Evolutionary conservation across 2,797 vertebrate genomes (phyloP).

Genomic region (Cyprinodon diabolis): DNA sequence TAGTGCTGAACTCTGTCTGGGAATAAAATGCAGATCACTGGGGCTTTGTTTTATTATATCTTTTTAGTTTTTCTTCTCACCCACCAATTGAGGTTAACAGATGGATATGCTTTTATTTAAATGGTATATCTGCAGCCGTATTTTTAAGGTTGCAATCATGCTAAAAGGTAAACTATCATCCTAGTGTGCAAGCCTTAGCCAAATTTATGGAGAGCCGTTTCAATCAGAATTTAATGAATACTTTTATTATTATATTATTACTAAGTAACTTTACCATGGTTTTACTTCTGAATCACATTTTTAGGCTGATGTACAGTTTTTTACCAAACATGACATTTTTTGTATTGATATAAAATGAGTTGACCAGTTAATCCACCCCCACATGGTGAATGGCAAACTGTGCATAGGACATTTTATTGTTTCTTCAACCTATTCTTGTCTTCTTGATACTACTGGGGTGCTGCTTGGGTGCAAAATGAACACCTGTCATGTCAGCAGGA

Average conservation of each 20-base stretch:
- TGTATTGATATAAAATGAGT: neutral
- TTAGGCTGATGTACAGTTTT: neutral
- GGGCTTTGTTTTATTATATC: neutral
- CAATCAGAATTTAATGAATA: too few species aligned
- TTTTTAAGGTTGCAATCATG: neutral
- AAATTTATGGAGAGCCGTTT: too few species aligned
- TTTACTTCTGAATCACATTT: neutral
- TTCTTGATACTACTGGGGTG: too few species aligned
- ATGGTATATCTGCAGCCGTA: neutral
- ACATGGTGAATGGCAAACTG: neutral
- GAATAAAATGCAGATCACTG: neutral
- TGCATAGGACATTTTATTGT: too few species aligned
- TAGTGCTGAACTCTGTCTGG: constrained; percentile 17
- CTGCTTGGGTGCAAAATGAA: too few species aligned
- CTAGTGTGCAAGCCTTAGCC: neutral
- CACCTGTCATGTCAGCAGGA: too few species aligned
- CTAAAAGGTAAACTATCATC: neutral
- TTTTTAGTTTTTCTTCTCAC: neutral
- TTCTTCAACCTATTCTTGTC: too few species aligned
- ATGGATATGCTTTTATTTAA: neutral
- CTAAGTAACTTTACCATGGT: neutral
- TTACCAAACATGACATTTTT: neutral
- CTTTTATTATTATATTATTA: too few species aligned
- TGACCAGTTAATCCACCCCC: neutral
- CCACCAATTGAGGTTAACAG: neutral